These are phyloP conservation scores for Panonychus citri DNA, from an alignment of 1,140 invertebrate genomes.

Conservation along the genomic window DNA sequence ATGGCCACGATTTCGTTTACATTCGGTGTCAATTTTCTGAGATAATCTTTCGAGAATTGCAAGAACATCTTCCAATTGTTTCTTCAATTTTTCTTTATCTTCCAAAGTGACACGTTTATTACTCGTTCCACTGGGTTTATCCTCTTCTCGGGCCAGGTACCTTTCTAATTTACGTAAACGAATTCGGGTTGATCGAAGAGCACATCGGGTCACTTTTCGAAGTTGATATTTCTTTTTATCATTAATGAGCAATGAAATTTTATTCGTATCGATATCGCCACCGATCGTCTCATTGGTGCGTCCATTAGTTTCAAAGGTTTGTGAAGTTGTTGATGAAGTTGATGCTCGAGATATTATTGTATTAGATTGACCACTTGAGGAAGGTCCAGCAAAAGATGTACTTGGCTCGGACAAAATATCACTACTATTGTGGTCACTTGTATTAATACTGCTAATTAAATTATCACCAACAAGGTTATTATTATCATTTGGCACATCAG, in stretches of 20 bases:
- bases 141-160: background rate
- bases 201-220: background rate
- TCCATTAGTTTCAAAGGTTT: background rate
- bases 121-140: background rate
- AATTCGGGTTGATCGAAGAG: background rate
- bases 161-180: background rate
- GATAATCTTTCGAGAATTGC: background rate
- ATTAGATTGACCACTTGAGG: background rate
- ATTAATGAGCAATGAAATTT: slow-evolving; percentile 20
- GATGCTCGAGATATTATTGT: too few relatives aligned
- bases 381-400: background rate
- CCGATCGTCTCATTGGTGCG: background rate
- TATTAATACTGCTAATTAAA: slow-evolving; percentile 8
- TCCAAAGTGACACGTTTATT: background rate
- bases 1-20: too few relatives aligned
- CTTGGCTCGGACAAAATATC: background rate
- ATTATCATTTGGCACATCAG: background rate
- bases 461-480: too few relatives aligned
- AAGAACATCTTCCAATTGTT: background rate
- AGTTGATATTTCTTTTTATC: slow-evolving; percentile 16
- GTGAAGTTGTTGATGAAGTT: background rate
- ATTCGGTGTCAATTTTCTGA: too few relatives aligned
- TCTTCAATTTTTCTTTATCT: background rate
- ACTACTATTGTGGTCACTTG: background rate
- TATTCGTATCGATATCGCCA: background rate